Evolutionary conservation across 2,888 invertebrate species (phyloP).

Genomic region (Megalurothrips usitatus): DNA sequence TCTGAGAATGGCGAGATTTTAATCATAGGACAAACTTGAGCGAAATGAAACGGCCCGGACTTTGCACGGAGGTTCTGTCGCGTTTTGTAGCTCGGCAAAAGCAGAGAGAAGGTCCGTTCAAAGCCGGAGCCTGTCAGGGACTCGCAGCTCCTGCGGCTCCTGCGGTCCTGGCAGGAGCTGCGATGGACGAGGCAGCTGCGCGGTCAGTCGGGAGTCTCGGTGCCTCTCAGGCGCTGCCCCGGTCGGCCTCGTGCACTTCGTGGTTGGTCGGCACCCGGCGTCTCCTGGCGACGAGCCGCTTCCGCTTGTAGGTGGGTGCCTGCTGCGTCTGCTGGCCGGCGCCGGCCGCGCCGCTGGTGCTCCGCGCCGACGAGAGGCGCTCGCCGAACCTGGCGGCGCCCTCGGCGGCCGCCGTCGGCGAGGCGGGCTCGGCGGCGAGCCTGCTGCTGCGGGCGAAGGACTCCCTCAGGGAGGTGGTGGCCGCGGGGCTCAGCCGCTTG

Average conservation of each 20-base stretch:
- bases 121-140: too few relatives aligned
- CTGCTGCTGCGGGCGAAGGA: constrained; percentile 9
- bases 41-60: too few relatives aligned
- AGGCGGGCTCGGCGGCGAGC: background rate
- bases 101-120: too few relatives aligned
- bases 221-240: background rate
- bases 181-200: too few relatives aligned
- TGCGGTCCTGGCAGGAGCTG: too few relatives aligned
- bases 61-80: too few relatives aligned
- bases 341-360: background rate
- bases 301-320: background rate
- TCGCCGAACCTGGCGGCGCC: background rate
- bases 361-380: background rate
- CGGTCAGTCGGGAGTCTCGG: too few relatives aligned
- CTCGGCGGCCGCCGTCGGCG: background rate
- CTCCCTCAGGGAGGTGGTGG: constrained; percentile 2
- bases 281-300: background rate
- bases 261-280: background rate
- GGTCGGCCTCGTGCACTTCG: constrained; percentile 12
- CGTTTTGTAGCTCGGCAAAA: too few relatives aligned
- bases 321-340: background rate
- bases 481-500: background rate
- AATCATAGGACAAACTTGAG: background rate
- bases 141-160: too few relatives aligned
- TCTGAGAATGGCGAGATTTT: too few relatives aligned